A percentile compares a stretch with the other conserved stretches of the same genome.
These are phyloP conservation scores for Neogale vison DNA, from an alignment of 2,113 vertebrate species.

Conservation along the genomic window DNA sequence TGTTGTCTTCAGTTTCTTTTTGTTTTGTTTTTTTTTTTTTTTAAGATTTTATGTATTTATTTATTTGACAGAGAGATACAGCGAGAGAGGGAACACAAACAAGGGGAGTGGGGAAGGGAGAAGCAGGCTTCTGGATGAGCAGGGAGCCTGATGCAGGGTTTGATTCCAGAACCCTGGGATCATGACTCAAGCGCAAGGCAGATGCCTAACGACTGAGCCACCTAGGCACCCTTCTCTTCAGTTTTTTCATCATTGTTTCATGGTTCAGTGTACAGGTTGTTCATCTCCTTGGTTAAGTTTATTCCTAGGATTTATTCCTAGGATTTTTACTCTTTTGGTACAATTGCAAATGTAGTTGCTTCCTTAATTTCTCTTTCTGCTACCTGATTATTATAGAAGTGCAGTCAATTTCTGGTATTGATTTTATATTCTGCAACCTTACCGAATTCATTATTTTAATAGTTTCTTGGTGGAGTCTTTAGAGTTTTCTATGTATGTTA, in stretches of 20 bases:
- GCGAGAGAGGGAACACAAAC: too few relatives aligned
- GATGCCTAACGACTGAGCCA: too few relatives aligned
- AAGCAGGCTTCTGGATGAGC: too few relatives aligned
- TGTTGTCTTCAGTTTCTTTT: too few relatives aligned
- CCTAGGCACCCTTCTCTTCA: not conserved
- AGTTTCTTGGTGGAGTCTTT: not conserved
- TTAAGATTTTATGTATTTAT: not conserved
- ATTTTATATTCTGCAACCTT: not conserved
- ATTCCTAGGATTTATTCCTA: not conserved
- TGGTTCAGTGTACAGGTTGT: not conserved
- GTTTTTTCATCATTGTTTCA: not conserved
- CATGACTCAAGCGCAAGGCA: too few relatives aligned
- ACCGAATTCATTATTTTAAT: not conserved
- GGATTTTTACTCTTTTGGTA: not conserved
- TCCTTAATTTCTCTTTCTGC: not conserved
- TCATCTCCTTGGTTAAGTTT: not conserved
- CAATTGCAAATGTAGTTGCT: not conserved
- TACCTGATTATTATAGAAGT: not conserved
- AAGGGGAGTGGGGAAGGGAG: too few relatives aligned
- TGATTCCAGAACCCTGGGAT: too few relatives aligned
- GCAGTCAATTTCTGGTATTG: not conserved
- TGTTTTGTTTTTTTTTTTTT: not conserved
- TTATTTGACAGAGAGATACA: too few relatives aligned
- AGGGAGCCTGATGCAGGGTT: too few relatives aligned
- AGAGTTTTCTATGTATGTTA: not conserved